These are phyloP conservation scores for Oeneis ivallda DNA, from an alignment of 2,888 invertebrate species.

Conservation along the genomic window DNA sequence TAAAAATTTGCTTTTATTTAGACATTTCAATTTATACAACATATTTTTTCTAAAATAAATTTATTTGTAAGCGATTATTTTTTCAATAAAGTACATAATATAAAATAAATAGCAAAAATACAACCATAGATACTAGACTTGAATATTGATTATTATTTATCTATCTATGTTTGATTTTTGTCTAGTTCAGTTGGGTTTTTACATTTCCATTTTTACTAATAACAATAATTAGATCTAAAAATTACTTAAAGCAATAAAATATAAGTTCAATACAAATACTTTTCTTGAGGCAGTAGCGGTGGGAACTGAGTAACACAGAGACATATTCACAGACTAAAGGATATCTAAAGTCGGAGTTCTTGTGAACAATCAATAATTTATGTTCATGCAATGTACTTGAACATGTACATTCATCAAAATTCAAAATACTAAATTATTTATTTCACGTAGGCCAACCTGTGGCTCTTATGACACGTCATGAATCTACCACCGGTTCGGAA, in stretches of 20 bases:
- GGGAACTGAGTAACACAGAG: constrained; percentile 13
- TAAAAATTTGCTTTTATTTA: too few relatives aligned
- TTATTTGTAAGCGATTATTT: neutral
- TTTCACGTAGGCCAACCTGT: too few relatives aligned
- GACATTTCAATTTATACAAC: too few relatives aligned
- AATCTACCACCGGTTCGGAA: too few relatives aligned
- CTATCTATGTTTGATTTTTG: neutral
- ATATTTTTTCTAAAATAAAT: too few relatives aligned
- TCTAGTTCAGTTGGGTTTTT: too few relatives aligned
- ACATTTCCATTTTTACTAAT: too few relatives aligned
- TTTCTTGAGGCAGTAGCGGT: constrained; percentile 26
- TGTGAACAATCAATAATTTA: neutral
- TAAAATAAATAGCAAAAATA: constrained; percentile 2
- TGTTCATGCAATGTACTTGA: too few relatives aligned
- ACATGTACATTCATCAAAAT: too few relatives aligned
- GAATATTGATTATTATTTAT: neutral
- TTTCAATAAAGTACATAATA: neutral
- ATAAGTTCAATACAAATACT: neutral
- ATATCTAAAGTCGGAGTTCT: neutral
- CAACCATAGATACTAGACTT: neutral
- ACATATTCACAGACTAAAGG: neutral
- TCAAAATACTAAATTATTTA: too few relatives aligned
- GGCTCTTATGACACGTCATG: too few relatives aligned
- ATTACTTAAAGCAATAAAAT: constrained; percentile 10
- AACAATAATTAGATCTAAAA: too few relatives aligned